Conservation (phyloP, 2,888 invertebrate species). For the Boloria euphrosyne region DNA sequence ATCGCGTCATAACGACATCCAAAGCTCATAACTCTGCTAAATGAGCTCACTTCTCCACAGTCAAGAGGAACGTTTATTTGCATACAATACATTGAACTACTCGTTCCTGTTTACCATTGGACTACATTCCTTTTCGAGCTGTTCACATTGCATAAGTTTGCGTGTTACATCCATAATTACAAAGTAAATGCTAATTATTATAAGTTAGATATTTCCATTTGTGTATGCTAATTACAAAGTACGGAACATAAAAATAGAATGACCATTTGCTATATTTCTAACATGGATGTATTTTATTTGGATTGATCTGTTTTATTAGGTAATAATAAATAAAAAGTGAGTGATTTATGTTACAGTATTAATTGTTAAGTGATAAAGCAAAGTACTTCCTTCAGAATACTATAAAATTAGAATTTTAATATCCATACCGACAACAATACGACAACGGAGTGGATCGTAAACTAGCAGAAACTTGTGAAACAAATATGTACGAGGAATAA, state of each 20-base stretch:
- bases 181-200: constrained; percentile 16
- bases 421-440: constrained; percentile 48
- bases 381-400: constrained; percentile 39
- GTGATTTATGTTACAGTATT: constrained; percentile 48
- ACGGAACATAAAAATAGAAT: constrained; percentile 2
- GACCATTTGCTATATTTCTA: constrained; percentile 16
- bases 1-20: constrained; percentile 57
- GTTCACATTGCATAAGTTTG: constrained; percentile 28
- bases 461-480: constrained; percentile 48
- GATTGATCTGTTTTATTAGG: constrained; percentile 46
- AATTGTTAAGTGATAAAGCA: constrained; percentile 49
- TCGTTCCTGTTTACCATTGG: constrained; percentile 44
- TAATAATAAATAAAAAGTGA: constrained; percentile 46
- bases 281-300: constrained; percentile 44
- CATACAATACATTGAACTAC: constrained; percentile 68
- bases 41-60: constrained; percentile 62
- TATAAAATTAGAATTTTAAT: constrained; percentile 58
- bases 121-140: constrained; percentile 53
- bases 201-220: constrained; percentile 9
- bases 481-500: constrained; percentile 42
- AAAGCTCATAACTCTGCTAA: constrained; percentile 65
- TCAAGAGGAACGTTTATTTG: constrained; percentile 62
- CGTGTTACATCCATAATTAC: constrained; percentile 18
- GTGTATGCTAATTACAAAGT: constrained; percentile 12
- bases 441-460: constrained; percentile 62